Base-by-base conservation (phyloP, 2,797 vertebrate genomes). In the Rhincodon typus region DNA sequence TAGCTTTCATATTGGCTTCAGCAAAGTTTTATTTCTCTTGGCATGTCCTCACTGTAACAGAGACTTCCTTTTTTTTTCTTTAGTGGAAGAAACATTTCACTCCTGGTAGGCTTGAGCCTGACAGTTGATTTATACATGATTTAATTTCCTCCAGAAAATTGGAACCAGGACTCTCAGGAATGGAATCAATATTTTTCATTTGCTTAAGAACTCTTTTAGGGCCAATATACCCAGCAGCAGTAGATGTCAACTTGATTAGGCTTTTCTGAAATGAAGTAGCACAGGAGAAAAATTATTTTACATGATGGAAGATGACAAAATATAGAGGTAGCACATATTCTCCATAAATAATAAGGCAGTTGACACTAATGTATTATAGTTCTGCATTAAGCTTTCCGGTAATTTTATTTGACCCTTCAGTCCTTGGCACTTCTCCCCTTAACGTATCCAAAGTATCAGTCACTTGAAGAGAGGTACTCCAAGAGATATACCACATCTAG, bases 61-160 rank as follows among this genome's bases (percentile, higher is more conserved):
- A 98, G 97, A 98, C 98, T 98, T 98, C 97, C 98, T 98, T 98
- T 98, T 97, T 96, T 97, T 97, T 96, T 97, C 97, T 98, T 98
- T 97, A 97, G 98, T 98, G 98, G 98, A 98, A 98, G 98, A 98
- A 98, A 98, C 96, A 96, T 98, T 98, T 98, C 97, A 98, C 98
- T 98, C 98, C 97, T 98, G 98, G 97, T 96, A 97, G 97, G 97
- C 96, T 97, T 96, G 96, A 38, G 97, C 98, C 98, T 97, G 97
- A 96, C 96, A 96, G 98, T 98, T 98, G 98, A 98, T 98, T 98
- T 98, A 98, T 98, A 98, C 97, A 98, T 98, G 98, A 98, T 98
- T 98, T 98, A 97, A 98, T 98, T 99, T 99, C 98, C 98, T 98
- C 97, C 97, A 97, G 97, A 98, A 98, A 98, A 98, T 98, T 98